These are phyloP conservation scores for Tolypeutes matacus DNA, from an alignment of 2,797 vertebrate species.

Conservation along the genomic window DNA sequence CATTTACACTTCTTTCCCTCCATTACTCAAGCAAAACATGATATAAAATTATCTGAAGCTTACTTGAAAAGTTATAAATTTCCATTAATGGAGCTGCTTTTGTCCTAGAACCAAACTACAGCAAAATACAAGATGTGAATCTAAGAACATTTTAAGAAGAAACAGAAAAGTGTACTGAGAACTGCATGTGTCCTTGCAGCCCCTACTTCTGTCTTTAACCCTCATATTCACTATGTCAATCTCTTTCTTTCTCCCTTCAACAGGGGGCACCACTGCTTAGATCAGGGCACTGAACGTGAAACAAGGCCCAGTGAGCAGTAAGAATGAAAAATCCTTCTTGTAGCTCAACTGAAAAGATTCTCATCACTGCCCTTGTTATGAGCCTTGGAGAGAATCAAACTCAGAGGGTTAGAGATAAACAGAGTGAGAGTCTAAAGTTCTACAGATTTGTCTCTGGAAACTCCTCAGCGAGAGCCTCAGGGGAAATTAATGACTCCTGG, in stretches of 20 bases:
- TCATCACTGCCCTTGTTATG: too few species aligned
- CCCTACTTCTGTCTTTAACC: background rate
- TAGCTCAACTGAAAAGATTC: too few species aligned
- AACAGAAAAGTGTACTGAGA: background rate
- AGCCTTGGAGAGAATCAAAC: too few species aligned
- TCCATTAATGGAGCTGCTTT: background rate
- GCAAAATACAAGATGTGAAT: background rate
- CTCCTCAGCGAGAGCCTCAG: too few species aligned
- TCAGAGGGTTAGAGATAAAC: too few species aligned
- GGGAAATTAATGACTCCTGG: too few species aligned
- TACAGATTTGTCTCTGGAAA: too few species aligned
- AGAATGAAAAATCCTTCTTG: too few species aligned
- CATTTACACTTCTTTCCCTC: background rate
- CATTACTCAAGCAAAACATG: background rate
- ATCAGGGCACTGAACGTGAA: background rate
- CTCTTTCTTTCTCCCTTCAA: background rate
- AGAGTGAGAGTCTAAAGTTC: too few species aligned
- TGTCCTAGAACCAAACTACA: background rate
- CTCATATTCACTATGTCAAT: background rate
- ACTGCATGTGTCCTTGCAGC: background rate
- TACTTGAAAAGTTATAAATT: background rate
- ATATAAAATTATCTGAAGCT: background rate
- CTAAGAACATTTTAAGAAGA: background rate
- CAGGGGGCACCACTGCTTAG: background rate
- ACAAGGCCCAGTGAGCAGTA: background rate